phyloP scores from a whole-genome alignment of 2,113 vertebrate species.

The Solea solea region DNA sequence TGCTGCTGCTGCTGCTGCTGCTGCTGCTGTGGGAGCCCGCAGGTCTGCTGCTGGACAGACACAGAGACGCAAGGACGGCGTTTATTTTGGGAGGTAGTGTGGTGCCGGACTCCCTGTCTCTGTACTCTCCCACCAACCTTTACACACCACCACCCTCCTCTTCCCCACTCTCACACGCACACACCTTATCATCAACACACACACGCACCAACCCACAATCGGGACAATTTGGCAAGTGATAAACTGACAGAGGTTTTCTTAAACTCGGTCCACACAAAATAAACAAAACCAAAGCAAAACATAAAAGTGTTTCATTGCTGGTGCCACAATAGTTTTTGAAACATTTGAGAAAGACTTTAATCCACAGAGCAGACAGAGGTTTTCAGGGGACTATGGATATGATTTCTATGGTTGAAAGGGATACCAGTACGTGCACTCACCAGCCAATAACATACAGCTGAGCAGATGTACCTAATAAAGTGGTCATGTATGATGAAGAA shows the following conservation, averaged over 20 bases:
- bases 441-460: no score
- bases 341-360: no score
- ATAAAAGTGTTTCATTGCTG: not conserved
- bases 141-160: constrained; percentile 43
- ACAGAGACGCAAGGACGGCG: constrained; percentile 59
- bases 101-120: constrained; percentile 82
- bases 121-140: constrained; percentile 65
- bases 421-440: no score
- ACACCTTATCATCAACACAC: constrained; percentile 26
- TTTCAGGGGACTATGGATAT: no score
- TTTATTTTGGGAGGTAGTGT: constrained; percentile 81
- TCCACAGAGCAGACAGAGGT: no score
- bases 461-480: no score
- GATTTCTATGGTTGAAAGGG: no score
- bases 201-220: constrained; percentile 16
- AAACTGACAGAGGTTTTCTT: constrained; percentile 22
- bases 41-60: constrained; percentile 67
- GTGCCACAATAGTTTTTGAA: not conserved
- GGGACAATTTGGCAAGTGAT: constrained; percentile 28
- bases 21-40: constrained; percentile 63
- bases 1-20: constrained; percentile 25
- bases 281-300: not conserved
- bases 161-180: constrained; percentile 36
- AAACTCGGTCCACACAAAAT: constrained; percentile 12
- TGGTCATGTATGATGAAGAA: no score